phyloP scores from a whole-genome alignment of 2,888 invertebrate species.

The Scrobipalpa atriplicella region DNA sequence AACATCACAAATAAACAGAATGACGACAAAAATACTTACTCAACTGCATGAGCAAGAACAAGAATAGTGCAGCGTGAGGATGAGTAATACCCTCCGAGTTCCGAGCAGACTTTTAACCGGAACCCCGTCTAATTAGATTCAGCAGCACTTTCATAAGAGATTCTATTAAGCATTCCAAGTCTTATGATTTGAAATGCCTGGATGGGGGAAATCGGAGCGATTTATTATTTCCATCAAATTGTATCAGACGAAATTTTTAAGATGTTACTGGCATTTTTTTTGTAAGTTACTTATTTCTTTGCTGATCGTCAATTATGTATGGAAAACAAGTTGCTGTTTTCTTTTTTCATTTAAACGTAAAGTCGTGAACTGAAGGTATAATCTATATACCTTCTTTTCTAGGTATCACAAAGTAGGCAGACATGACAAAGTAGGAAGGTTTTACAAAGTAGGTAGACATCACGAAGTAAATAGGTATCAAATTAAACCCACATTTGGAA shows the following conservation, averaged over 20 bases:
- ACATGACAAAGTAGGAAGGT: too few relatives aligned
- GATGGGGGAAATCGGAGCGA: background rate
- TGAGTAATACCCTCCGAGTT: conserved; percentile 39
- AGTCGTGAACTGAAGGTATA: too few relatives aligned
- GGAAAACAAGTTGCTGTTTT: too few relatives aligned
- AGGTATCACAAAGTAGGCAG: too few relatives aligned
- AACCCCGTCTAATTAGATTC: conserved; percentile 42
- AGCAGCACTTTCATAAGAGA: conserved; percentile 34
- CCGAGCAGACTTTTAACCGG: conserved; percentile 36
- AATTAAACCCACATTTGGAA: too few relatives aligned
- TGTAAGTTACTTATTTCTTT: too few relatives aligned
- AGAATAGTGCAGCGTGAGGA: conserved; percentile 30
- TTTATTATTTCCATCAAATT: conserved; percentile 1
- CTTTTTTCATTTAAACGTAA: too few relatives aligned
- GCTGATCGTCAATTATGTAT: too few relatives aligned
- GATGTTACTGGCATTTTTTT: background rate
- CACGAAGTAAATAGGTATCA: too few relatives aligned
- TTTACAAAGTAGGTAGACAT: too few relatives aligned
- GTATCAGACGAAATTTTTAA: background rate
- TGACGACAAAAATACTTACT: conserved; percentile 14
- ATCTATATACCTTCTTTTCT: too few relatives aligned
- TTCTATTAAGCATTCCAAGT: conserved; percentile 20
- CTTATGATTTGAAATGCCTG: background rate
- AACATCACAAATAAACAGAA: conserved; percentile 7
- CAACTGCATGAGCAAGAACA: conserved; percentile 19